Conservation (phyloP, 2,888 invertebrate species). For the Polylopha cassiicola region DNA sequence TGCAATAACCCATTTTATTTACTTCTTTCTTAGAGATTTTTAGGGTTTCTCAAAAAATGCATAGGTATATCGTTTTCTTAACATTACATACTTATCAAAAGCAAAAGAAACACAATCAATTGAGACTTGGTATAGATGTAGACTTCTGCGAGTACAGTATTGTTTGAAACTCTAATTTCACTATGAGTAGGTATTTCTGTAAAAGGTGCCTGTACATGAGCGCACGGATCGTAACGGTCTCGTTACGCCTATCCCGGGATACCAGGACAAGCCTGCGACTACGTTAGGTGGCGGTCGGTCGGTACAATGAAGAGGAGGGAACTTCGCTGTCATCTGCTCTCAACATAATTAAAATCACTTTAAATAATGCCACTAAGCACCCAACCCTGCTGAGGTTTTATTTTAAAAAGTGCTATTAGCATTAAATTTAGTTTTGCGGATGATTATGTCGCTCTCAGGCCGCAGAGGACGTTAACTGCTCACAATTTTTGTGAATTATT, state of each 20-base stretch:
- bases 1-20: too few relatives aligned
- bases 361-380: conserved; percentile 73
- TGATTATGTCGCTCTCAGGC: conserved; percentile 74
- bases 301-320: conserved; percentile 74
- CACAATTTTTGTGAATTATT: conserved; percentile 75
- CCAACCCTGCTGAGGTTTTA: conserved; percentile 67
- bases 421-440: conserved; percentile 76
- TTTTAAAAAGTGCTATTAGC: conserved; percentile 76
- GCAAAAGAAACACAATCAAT: too few relatives aligned
- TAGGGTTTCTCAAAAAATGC: too few relatives aligned
- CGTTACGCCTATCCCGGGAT: conserved; percentile 6
- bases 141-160: too few relatives aligned
- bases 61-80: too few relatives aligned
- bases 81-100: too few relatives aligned
- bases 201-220: too few relatives aligned
- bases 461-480: conserved; percentile 63
- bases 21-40: too few relatives aligned
- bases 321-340: conserved; percentile 72
- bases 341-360: conserved; percentile 78
- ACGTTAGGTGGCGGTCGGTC: conserved; percentile 32
- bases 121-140: too few relatives aligned
- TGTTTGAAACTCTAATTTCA: too few relatives aligned
- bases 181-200: too few relatives aligned
- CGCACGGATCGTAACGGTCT: neutral
- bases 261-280: conserved; percentile 30